A percentile compares a stretch with the other conserved stretches of the same genome.
Evolutionary conservation across 2,888 invertebrate genomes (phyloP).

Genomic region (Phytoseiulus persimilis): DNA sequence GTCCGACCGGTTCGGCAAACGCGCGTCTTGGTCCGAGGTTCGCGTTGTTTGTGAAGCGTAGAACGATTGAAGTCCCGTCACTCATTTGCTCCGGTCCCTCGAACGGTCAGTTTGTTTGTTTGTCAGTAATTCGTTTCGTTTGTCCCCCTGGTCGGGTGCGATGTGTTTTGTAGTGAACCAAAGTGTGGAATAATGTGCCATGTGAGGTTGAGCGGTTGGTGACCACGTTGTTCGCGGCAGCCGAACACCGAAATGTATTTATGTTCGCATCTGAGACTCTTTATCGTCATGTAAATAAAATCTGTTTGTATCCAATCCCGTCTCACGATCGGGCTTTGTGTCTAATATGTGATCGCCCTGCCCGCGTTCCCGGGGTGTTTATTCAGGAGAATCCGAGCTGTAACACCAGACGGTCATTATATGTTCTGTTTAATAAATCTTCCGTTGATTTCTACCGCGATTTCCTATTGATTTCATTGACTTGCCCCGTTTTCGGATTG

Average conservation of each 20-base stretch:
- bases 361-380: neutral
- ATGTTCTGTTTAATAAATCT: neutral
- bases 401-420: neutral
- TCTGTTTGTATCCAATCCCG: neutral
- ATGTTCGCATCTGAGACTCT: neutral
- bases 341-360: neutral
- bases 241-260: neutral
- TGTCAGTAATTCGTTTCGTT: neutral
- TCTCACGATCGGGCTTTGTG: neutral
- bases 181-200: slow-evolving; percentile 5
- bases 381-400: neutral
- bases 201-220: neutral
- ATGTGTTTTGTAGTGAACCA: neutral
- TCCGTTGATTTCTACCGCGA: neutral
- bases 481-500: neutral
- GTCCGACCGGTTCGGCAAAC: neutral
- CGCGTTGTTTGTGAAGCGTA: neutral
- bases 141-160: neutral
- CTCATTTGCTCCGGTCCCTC: neutral
- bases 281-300: neutral
- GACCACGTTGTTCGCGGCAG: neutral
- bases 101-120: neutral
- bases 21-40: neutral
- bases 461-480: neutral
- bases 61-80: neutral